Percentiles rank a stretch among this genome's conserved stretches.
Conservation (phyloP, 2,113 vertebrate species). For the Tor tambroides region DNA sequence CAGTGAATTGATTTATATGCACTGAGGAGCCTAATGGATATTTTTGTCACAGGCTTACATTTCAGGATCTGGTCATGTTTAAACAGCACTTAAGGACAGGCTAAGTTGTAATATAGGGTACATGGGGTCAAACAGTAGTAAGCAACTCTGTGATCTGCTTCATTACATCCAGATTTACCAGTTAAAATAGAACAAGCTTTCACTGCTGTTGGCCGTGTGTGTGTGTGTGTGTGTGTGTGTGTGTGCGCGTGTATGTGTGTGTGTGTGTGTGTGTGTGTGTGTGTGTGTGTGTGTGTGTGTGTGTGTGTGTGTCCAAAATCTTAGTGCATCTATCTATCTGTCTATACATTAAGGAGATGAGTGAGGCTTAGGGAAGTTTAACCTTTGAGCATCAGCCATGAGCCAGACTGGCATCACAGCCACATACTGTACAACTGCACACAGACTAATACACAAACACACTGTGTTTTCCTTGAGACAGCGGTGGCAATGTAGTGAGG, state of each 20-base stretch:
- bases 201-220: slow-evolving; percentile 1
- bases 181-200: slow-evolving; percentile 49
- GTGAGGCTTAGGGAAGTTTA: slow-evolving; percentile 69
- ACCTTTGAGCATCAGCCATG: slow-evolving; percentile 62
- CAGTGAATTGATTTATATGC: background rate
- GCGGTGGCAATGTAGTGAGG: slow-evolving; percentile 17
- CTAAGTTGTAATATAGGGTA: background rate
- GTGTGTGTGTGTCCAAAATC: background rate
- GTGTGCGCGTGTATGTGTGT: background rate
- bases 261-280: slow-evolving; percentile 1
- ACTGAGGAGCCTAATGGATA: slow-evolving; percentile 9
- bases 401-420: slow-evolving; percentile 53
- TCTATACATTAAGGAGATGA: slow-evolving; percentile 78
- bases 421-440: slow-evolving; percentile 4
- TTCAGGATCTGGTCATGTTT: slow-evolving; percentile 36
- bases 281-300: background rate
- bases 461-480: background rate
- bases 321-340: too few relatives aligned
- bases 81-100: slow-evolving; percentile 28
- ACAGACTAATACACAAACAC: slow-evolving; percentile 19
- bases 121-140: slow-evolving; percentile 31
- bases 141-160: slow-evolving; percentile 39
- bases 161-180: slow-evolving; percentile 43
- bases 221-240: background rate
- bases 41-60: slow-evolving; percentile 44